Evolutionary conservation across 2,113 vertebrate species (phyloP), one percentile per base, ranked within the genome.

Genomic region (Saccopteryx leptura): DNA sequence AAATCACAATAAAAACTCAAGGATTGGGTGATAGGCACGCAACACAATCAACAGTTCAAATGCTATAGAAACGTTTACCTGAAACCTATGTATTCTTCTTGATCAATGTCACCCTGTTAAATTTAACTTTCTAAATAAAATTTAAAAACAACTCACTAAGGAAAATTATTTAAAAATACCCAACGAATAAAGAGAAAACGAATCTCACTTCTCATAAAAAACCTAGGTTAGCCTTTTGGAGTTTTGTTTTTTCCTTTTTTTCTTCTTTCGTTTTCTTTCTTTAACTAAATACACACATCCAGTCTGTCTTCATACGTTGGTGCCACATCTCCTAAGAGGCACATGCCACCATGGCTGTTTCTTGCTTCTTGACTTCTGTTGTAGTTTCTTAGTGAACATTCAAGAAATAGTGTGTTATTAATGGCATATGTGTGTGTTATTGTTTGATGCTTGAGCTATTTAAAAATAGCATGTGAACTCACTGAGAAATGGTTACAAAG

Each of bases 301-400:
- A 7, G 63, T 1, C 33, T 0, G 2, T 33, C 48, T 33, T 72
- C 14, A 5, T 1, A 0, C 1, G 50, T 0, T 1, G 21, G 28
- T 0, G 0, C n/a, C 1, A 0, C 4, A 0, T 23, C 17, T 48
- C 14, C 28, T 48, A 12, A 26, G n/a, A 63, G 1, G 28, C 6
- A 1, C 9, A 2, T 21, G 12, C 23, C 17, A 6, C 5, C 5
- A 2, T 7, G 4, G 9, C 8, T 1, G 12, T 11, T 13, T 7
- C 23, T 4, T 26, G 15, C 4, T 19, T 19, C 5, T 18, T 9
- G 23, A 7, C 19, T 66, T 85, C 56, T 23, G 7, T 2, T 24
- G 28, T 1, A 19, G 33, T 46, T 24, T n/a, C 65, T 13, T 13
- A n/a, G 76, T 52, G 10, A 19, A n/a, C 23, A 7, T 2, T 2